These are phyloP conservation scores for Sebastiscus albofasciatus DNA, from an alignment of 2,797 vertebrate species.

Conservation along the genomic window DNA sequence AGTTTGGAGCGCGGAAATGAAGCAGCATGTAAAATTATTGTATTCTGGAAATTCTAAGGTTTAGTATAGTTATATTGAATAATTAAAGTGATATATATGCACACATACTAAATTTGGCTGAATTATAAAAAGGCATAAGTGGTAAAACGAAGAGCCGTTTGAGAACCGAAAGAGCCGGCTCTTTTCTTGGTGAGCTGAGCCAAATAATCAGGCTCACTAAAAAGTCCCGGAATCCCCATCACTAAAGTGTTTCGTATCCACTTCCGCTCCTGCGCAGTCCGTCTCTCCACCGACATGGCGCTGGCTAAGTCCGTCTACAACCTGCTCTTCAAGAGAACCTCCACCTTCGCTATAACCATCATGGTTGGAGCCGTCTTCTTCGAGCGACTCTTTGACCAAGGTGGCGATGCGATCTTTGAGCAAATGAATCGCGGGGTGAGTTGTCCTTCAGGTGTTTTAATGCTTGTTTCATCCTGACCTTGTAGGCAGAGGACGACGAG, in stretches of 20 bases:
- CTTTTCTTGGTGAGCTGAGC: too few species aligned
- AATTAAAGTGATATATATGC: too few species aligned
- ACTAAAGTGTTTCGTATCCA: fast-evolving
- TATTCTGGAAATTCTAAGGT: too few species aligned
- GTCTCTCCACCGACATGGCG: slow-evolving; percentile 79
- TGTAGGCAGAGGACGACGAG: slow-evolving; percentile 66
- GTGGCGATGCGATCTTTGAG: slow-evolving; percentile 88
- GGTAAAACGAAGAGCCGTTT: too few species aligned
- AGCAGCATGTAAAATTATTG: too few species aligned
- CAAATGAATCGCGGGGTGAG: slow-evolving; percentile 91
- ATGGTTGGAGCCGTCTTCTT: slow-evolving; percentile 89
- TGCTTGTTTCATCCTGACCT: slow-evolving; percentile 61
- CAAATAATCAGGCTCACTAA: fast-evolving
- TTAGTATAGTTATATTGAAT: too few species aligned
- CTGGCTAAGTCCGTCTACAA: slow-evolving; percentile 75
- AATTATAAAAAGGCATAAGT: too few species aligned
- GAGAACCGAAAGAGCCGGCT: too few species aligned
- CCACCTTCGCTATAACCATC: slow-evolving; percentile 89
- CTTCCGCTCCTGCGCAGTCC: slow-evolving; percentile 52
- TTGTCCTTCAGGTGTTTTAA: background rate
- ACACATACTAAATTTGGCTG: too few species aligned
- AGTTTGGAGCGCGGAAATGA: too few species aligned
- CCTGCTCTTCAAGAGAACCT: slow-evolving; percentile 87
- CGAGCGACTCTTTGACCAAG: slow-evolving; percentile 92
- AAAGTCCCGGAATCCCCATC: too few species aligned